Base-by-base conservation (phyloP, 2,113 vertebrate species). In the Phrynosoma blainvillii region DNA sequence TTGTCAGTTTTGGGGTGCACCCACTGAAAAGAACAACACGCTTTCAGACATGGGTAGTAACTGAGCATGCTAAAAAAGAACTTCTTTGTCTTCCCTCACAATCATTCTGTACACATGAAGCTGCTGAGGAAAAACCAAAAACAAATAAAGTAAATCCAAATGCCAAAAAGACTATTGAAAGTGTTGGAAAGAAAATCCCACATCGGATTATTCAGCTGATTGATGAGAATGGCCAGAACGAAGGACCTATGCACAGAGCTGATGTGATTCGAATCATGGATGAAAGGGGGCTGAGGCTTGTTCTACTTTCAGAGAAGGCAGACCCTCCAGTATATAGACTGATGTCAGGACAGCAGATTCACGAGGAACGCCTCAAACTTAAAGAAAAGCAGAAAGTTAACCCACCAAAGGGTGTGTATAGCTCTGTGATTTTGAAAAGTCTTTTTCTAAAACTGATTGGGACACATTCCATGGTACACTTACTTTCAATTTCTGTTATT, bases 341-440 rank as follows among this genome's bases (percentile, higher is more conserved):
- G 77, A 97, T 99, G 97, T 98, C 96, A 0, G 98, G 99, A 27
- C 93, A 96, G 62, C 98, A 99, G 96, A 97, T 99, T 79, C 95
- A 98, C 0, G 96, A 98, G 81, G 98, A 98, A 42, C 98, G 98
- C 87, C 90, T 99, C 25, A 96, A 88, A 71, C 95, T 94, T 1
- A 89, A 97, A 30, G 97, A 98, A 86, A 95, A 95, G 85, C 93
- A 97, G 87, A 99, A 98, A 93, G 84, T 91, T 2, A 90, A 13
- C 9, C 30, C 92, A 1, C 97, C 97, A 90, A 2, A 94, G 73
- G 97, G 98, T 98, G 92, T 1, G 95, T 94, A 2, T 11, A 2
- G 66, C 21, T 11, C 21, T 14, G 59, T 62, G 30, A 27, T 82
- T 56, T 1, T 70, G 73, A 65, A 30, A 52, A 30, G 5, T 65